Percentiles rank a stretch among this genome's conserved stretches.
phyloP scores from a whole-genome alignment of 37 sponge, comb jelly and placozoan genomes.

The Oopsacas minuta region DNA sequence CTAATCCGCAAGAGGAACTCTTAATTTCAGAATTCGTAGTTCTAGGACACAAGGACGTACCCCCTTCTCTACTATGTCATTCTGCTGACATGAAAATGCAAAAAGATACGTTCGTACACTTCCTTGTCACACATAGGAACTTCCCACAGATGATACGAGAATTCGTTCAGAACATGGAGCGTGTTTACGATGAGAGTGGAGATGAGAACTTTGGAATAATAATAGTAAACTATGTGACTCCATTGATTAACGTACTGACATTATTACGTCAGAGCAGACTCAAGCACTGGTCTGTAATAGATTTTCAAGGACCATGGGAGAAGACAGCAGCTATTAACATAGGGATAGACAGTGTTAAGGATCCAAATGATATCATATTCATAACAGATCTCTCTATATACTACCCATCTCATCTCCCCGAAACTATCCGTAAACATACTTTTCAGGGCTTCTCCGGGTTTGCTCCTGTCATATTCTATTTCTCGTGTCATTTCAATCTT shows the following conservation, averaged over 20 bases:
- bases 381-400: not conserved
- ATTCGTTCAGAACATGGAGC: not conserved
- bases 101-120: not conserved
- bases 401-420: not conserved
- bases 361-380: not conserved
- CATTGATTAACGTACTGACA: not conserved
- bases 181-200: not conserved
- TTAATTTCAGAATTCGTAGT: not conserved
- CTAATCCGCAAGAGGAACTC: not conserved
- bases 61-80: not conserved
- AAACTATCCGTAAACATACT: not conserved
- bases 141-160: not conserved
- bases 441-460: not conserved
- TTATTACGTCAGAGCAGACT: not conserved
- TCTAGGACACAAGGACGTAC: not conserved
- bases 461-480: conserved; percentile 6
- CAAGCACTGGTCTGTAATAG: not conserved
- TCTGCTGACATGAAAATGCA: not conserved
- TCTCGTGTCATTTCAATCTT: not conserved
- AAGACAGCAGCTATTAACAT: not conserved
- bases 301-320: not conserved
- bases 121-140: not conserved
- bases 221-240: not conserved
- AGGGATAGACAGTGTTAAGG: not conserved
- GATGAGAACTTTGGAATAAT: conserved; percentile 2